Base-by-base conservation (phyloP, 2,797 vertebrate genomes). In the Urophycis tenuis region DNA sequence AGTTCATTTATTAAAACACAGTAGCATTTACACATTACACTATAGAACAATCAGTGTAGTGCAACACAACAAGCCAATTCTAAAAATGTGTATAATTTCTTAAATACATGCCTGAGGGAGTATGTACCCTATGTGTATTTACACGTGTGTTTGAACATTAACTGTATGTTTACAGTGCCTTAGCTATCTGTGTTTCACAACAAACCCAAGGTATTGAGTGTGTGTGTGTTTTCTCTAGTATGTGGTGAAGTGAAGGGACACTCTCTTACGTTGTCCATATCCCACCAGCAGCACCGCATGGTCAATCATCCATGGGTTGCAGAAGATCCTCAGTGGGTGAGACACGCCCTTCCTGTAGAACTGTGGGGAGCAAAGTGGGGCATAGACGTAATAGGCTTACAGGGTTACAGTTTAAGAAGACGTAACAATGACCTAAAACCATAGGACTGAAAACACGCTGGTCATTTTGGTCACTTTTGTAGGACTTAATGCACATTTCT, bases 241-340 rank as follows among this genome's bases (percentile, higher is more conserved):
- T 71, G 14, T 11, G 32, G 14, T 71, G 15, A 25, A 73, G 71
- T 15, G 12, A 19, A 33, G 69, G 53, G 19, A 19, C 45, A 19
- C 45, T 53, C 7, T 90, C 95, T 93, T 86, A 97, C 96, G 94
- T 76, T 94, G 89, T 87, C 96, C 96, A 0, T 94, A 97, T 90
- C 96, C 96, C 78, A 96, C 95, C 22, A 97, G 77, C 74, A 97
- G 90, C 82, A 97, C 95, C 0, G 95, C 96, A 0, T 97, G 96
- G 87, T 97, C 95, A 0, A 97, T 95, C 93, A 95, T 93, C 95
- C 95, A 96, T 41, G 95, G 92, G 86, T 93, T 96, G 82, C 96
- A 97, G 80, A 96, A 93, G 76, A 95, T 93, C 85, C 90, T 94
- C 70, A 95, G 69, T 0, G 96, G 96, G 81, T 93, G 95, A 79